phyloP scores from a whole-genome alignment of 2,888 invertebrate species.

The Cantharis rustica region DNA sequence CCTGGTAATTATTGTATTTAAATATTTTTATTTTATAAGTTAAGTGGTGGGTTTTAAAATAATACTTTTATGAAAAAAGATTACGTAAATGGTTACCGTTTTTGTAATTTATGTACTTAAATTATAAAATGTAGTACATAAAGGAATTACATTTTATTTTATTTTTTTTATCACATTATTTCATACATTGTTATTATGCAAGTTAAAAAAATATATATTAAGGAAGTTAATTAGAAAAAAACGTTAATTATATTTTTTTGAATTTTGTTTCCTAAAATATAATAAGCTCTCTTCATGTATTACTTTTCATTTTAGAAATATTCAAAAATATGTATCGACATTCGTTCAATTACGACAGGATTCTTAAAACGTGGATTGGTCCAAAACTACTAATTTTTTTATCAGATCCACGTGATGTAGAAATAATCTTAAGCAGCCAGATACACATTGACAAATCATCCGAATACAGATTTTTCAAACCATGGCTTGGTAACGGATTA shows the following conservation, averaged over 20 bases:
- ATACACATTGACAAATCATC: conserved; percentile 80
- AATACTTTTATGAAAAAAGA: not conserved
- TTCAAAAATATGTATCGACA: conserved; percentile 66
- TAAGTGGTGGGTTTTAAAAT: not conserved
- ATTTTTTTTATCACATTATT: not conserved
- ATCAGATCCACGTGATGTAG: conserved; percentile 77
- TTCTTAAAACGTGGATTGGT: conserved; percentile 76
- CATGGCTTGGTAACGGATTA: conserved; percentile 83
- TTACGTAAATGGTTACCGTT: not conserved
- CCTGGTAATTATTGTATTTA: conserved; percentile 62
- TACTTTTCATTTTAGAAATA: conserved; percentile 62
- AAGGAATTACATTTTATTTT: not conserved
- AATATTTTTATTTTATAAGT: too few species aligned
- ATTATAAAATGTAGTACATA: not conserved
- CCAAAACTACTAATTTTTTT: conserved; percentile 76
- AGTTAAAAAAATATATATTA: too few species aligned
- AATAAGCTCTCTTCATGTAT: too few species aligned
- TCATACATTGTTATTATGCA: too few species aligned
- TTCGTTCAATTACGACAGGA: conserved; percentile 62
- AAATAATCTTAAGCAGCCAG: conserved; percentile 77
- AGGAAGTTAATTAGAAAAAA: too few species aligned
- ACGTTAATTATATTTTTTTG: too few species aligned
- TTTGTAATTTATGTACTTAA: not conserved
- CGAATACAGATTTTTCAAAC: conserved; percentile 80
- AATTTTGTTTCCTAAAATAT: too few species aligned